phyloP scores from a whole-genome alignment of 30 jellyfish, hydroid and myxozoan genomes.

The Mastigias papua region DNA sequence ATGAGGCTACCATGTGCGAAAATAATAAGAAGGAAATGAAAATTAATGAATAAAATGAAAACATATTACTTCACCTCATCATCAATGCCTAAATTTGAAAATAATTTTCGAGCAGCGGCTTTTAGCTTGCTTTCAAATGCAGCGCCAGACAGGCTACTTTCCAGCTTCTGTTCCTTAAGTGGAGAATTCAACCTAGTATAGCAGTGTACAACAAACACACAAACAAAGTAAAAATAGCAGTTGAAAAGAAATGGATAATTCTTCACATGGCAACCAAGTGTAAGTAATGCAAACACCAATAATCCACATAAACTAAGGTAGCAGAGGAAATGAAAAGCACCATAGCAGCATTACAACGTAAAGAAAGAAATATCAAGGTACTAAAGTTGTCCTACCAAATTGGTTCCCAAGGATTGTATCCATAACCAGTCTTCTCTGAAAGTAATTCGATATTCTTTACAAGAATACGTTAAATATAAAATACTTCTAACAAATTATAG shows the following conservation, averaged over 20 bases:
- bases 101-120: constrained; percentile 77
- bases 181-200: no score
- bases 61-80: constrained; percentile 76
- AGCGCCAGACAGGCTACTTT: constrained; percentile 62
- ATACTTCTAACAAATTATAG: background rate
- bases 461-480: background rate
- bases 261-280: no score
- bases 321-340: no score
- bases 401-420: constrained; percentile 71
- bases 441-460: background rate
- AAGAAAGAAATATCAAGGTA: no score
- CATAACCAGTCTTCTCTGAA: constrained; percentile 86
- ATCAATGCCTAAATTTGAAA: constrained; percentile 78
- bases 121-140: constrained; percentile 81
- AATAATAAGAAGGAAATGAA: background rate
- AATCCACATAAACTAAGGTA: no score
- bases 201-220: no score
- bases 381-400: constrained; percentile 58
- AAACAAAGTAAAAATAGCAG: no score
- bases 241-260: no score
- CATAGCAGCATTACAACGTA: no score
- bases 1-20: background rate
- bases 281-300: no score
- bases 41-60: background rate
- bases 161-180: background rate